Conservation (phyloP, 2,797 vertebrate species). For the Hybognathus amarus region DNA sequence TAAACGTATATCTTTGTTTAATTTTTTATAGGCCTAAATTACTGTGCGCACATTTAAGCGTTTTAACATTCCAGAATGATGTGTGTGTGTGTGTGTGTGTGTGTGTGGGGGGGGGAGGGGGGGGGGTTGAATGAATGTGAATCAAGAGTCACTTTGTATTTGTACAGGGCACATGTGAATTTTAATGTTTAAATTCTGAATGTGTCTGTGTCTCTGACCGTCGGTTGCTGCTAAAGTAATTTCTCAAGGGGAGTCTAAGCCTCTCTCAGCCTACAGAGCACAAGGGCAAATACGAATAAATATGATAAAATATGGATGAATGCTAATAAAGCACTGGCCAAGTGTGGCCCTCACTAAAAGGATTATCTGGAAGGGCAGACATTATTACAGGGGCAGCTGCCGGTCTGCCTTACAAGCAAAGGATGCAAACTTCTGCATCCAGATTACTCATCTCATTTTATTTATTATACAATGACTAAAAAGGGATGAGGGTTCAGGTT, state of each 20-base stretch:
- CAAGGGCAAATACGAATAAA: conserved; percentile 50
- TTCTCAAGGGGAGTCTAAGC: conserved; percentile 33
- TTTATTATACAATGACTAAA: conserved; percentile 11
- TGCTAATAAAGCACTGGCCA: conserved; percentile 46
- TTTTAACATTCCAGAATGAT: conserved; percentile 14
- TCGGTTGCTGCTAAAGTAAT: conserved; percentile 35
- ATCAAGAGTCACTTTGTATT: conserved; percentile 16
- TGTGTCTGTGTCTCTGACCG: conserved; percentile 11
- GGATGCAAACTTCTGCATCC: conserved; percentile 8
- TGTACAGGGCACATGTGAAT: conserved; percentile 14
- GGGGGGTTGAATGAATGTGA: conserved; percentile 30
- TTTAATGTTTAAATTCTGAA: conserved; percentile 45
- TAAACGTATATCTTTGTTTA: not conserved
- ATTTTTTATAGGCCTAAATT: too few relatives aligned
- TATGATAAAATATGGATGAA: conserved; percentile 56
- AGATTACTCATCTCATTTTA: not conserved
- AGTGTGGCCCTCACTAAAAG: conserved; percentile 38
- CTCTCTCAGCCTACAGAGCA: conserved; percentile 21
- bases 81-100: not conserved
- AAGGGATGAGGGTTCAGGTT: not conserved
- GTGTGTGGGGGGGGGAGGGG: too few relatives aligned
- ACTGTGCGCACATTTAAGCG: not conserved
- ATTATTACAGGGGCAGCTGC: conserved; percentile 24
- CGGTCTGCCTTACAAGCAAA: conserved; percentile 5
- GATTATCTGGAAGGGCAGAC: conserved; percentile 38